Percentiles rank a stretch among this genome's conserved stretches.
Evolutionary conservation across 2,888 invertebrate genomes (phyloP).

Genomic region (Amiota mariae): DNA sequence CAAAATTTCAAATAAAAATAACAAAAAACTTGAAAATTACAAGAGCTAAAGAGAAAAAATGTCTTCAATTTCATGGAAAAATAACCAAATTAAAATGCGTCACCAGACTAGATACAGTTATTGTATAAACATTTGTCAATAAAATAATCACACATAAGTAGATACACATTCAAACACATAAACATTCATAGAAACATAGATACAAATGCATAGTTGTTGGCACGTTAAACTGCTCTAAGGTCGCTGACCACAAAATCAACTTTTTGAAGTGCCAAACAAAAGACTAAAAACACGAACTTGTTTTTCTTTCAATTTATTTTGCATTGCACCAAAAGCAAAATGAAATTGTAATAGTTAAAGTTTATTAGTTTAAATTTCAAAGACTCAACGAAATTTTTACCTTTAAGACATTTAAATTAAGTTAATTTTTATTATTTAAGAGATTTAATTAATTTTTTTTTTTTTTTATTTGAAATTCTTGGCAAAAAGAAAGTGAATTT

Average conservation of each 20-base stretch:
- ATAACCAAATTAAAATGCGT: constrained; percentile 52
- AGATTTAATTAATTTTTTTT: not conserved
- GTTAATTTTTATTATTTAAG: not conserved
- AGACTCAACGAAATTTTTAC: not conserved
- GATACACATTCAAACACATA: not conserved
- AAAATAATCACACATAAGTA: not conserved
- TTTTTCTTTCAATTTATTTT: constrained; percentile 17
- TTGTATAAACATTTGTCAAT: not conserved
- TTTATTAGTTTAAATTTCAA: not conserved
- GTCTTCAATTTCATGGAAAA: constrained; percentile 26
- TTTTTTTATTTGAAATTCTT: constrained; percentile 47
- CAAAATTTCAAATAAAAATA: constrained; percentile 42
- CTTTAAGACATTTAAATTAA: not conserved
- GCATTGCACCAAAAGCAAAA: not conserved
- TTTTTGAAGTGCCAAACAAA: constrained; percentile 46
- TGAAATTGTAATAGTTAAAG: not conserved
- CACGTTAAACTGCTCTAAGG: constrained; percentile 32
- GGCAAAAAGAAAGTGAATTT: constrained; percentile 64
- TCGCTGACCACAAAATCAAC: constrained; percentile 46
- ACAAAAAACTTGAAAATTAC: not conserved
- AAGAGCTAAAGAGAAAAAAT: constrained; percentile 26
- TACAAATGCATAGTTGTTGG: constrained; percentile 33
- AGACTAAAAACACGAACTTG: constrained; percentile 58
- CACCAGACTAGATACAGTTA: constrained; percentile 31
- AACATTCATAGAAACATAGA: not conserved